Percentiles rank a stretch among this genome's conserved stretches.
Evolutionary conservation across 2,797 vertebrate genomes (phyloP).

Genomic region (Pelochelys cantorii): DNA sequence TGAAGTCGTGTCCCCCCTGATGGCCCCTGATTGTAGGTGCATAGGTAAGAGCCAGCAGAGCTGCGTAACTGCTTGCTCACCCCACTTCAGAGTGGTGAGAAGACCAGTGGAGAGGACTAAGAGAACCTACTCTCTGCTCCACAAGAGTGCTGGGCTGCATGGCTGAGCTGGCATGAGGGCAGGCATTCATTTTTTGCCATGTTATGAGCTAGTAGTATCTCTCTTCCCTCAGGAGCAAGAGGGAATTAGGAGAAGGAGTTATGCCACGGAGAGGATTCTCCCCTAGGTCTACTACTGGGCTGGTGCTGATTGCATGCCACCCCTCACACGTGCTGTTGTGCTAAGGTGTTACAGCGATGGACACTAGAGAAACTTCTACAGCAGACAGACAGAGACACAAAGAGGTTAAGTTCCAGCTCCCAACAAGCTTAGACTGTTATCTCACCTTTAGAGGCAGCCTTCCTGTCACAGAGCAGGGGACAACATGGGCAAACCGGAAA

Average conservation of each 20-base stretch:
- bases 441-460: not conserved
- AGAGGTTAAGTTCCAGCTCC: not conserved
- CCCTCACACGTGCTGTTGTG: accelerated
- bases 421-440: not conserved
- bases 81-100: not conserved
- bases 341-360: too few relatives aligned
- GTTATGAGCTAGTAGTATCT: not conserved
- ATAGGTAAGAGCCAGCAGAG: accelerated
- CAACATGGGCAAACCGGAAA: accelerated
- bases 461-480: not conserved
- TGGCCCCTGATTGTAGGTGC: not conserved
- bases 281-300: accelerated
- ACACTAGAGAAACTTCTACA: too few relatives aligned
- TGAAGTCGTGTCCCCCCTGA: not conserved
- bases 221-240: not conserved
- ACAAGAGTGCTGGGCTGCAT: not conserved
- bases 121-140: accelerated
- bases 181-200: not conserved
- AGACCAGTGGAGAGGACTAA: accelerated
- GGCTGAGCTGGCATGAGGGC: not conserved
- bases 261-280: conserved; percentile 29
- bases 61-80: accelerated
- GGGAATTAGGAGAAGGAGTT: conserved; percentile 11
- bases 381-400: too few relatives aligned
- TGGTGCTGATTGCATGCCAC: not conserved